A percentile compares a stretch with the other conserved stretches of the same genome.
Evolutionary conservation across 2,797 vertebrate species (phyloP).

Genomic region (Sparidentex hasta): DNA sequence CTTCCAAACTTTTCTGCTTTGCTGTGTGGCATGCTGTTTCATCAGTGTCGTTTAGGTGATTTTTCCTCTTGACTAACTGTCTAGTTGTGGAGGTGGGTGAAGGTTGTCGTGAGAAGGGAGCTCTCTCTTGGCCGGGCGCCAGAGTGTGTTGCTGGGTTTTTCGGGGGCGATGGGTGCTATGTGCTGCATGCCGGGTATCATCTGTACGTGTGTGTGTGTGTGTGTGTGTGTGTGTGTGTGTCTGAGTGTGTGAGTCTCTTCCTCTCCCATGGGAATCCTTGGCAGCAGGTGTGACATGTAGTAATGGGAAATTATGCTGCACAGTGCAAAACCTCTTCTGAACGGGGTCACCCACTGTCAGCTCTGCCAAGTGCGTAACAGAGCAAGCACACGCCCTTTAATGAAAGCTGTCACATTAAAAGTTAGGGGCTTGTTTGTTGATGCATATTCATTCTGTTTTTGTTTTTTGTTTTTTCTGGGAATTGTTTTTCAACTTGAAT

Average conservation of each 20-base stretch:
- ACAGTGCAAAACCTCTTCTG: conserved; percentile 81
- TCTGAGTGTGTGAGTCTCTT: conserved; percentile 47
- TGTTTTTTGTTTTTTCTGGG: too few relatives aligned
- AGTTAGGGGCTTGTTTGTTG: conserved; percentile 68
- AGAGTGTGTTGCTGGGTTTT: conserved; percentile 76
- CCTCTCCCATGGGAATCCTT: conserved; percentile 77
- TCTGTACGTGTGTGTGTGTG: conserved; percentile 55
- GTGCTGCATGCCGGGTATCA: conserved; percentile 66
- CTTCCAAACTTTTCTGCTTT: conserved; percentile 76
- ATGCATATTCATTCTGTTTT: conserved; percentile 75
- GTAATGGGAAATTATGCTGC: conserved; percentile 87
- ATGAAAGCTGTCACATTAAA: conserved; percentile 81
- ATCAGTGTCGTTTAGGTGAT: conserved; percentile 81
- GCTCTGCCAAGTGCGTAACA: conserved; percentile 74
- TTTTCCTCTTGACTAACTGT: conserved; percentile 81
- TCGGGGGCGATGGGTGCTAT: conserved; percentile 73
- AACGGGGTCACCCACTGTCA: conserved; percentile 83
- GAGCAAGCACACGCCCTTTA: conserved; percentile 76
- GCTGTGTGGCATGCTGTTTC: conserved; percentile 74
- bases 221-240: conserved; percentile 33
- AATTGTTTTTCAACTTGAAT: conserved; percentile 54
- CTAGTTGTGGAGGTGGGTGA: conserved; percentile 79
- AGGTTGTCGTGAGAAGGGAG: conserved; percentile 79
- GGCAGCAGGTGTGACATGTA: conserved; percentile 85
- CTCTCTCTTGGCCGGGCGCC: conserved; percentile 77